Base-by-base conservation (phyloP, 2,888 invertebrate species). In the Drosophila paranaensis region DNA sequence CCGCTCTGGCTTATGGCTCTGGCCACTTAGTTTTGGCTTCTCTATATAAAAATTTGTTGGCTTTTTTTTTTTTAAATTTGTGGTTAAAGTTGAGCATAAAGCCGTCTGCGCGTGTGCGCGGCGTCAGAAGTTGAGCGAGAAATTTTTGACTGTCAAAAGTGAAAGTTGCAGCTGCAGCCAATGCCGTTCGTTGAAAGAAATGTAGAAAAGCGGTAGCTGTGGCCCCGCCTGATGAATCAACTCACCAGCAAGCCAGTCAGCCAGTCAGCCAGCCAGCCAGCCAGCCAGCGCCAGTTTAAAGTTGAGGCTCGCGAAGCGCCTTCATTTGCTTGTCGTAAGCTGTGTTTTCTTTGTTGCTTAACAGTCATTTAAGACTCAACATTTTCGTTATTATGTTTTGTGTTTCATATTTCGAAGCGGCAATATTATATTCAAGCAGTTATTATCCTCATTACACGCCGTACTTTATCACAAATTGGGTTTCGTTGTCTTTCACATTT, bases 61-160 rank as follows among this genome's bases (percentile, higher is more conserved):
- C 35, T 46, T 39, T 62, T 55, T 27, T 55, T 67, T 50, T 42
- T 66, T 74, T 60, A 66, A 46, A 43, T 61, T 67, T 74, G 81
- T 83, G 83, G 81, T 81, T 84, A 78, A 87, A 75, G 77, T 81
- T 85, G 77, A 87, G 79, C 74, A 88, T 76, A 80, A 77, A 82
- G 82, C 82, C 75, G 74, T 81, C 61, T 56, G 57, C 63, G 50
- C 63, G 64, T 65, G 63, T 60, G 53, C 40, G 60, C 68, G 62
- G 66, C 82, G 77, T 82, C 88, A 88, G 87, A 88, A 88, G 88
- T 76, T 84, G 75, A 88, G 74, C 83, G 81, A 89, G 88, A 88
- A 85, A 88, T 89, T 89, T 87, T 89, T 79, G 89, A 79, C 89
- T 90, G 89, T 76, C 90, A 90, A 88, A 88, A 88, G 88, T 88